These are phyloP conservation scores for Macroramphosus scolopax DNA, from an alignment of 2,797 vertebrate species.

Conservation along the genomic window DNA sequence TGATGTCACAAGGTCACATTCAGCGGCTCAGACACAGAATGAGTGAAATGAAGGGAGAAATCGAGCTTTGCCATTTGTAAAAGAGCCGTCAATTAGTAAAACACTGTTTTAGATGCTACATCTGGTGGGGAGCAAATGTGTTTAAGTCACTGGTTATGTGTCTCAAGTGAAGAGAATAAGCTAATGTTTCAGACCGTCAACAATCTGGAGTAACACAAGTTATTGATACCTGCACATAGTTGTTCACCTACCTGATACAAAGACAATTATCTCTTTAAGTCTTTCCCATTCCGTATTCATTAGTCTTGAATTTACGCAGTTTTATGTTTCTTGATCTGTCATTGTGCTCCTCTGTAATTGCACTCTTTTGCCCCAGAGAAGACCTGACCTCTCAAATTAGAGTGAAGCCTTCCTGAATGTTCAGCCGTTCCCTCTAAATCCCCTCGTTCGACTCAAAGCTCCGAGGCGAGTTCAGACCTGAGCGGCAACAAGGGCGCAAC, in stretches of 20 bases:
- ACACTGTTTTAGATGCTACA: no score
- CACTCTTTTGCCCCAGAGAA: slow-evolving; percentile 14
- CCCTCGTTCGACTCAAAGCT: slow-evolving; percentile 36
- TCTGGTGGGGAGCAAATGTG: slow-evolving; percentile 49
- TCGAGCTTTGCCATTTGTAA: slow-evolving; percentile 27
- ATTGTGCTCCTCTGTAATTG: no score
- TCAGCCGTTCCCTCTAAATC: slow-evolving; percentile 39
- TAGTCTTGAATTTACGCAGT: no score
- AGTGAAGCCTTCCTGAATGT: slow-evolving; percentile 28
- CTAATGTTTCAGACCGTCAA: no score
- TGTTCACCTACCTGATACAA: no score
- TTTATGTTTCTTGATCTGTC: no score
- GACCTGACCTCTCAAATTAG: slow-evolving; percentile 42
- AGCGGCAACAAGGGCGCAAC: slow-evolving; percentile 31
- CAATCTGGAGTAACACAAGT: neutral
- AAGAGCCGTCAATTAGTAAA: slow-evolving; percentile 18
- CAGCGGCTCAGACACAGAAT: slow-evolving; percentile 62
- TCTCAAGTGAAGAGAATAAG: slow-evolving; percentile 12
- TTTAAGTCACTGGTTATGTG: slow-evolving; percentile 40
- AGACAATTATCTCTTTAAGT: no score
- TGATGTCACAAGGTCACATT: slow-evolving; percentile 74
- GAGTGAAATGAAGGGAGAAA: slow-evolving; percentile 61
- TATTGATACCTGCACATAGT: neutral
- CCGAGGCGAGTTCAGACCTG: slow-evolving; percentile 39
- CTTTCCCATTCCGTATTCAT: no score